A percentile compares a stretch with the other conserved stretches of the same genome.
phyloP scores from a whole-genome alignment of 2,113 vertebrate species.

The Patagioenas fasciata region DNA sequence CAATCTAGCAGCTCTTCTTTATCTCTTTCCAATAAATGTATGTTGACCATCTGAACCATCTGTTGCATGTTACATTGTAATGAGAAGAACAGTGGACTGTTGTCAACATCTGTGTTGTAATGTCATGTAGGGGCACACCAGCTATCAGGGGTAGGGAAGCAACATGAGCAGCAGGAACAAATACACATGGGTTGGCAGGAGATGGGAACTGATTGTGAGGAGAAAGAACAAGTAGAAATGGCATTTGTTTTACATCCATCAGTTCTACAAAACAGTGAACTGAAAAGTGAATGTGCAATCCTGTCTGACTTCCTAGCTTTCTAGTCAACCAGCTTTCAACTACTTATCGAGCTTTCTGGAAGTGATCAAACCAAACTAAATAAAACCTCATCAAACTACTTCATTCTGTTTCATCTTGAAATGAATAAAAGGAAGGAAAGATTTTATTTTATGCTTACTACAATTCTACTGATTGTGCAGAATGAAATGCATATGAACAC shows the following conservation, averaged over 20 bases:
- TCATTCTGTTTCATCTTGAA: background rate
- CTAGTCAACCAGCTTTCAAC: background rate
- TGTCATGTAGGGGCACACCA: background rate
- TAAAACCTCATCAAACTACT: background rate
- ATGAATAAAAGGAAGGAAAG: background rate
- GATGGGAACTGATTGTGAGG: background rate
- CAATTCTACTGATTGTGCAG: background rate
- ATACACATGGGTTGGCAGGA: background rate
- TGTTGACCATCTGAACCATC: constrained; percentile 17
- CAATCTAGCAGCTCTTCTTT: constrained; percentile 2
- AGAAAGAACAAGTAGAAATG: background rate
- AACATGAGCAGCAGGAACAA: background rate
- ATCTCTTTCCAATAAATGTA: constrained; percentile 1
- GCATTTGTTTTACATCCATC: background rate
- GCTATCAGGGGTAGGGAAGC: background rate
- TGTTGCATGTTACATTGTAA: constrained; percentile 1
- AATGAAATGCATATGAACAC: background rate
- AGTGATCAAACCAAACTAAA: background rate
- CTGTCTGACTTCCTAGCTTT: background rate
- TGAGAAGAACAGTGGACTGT: background rate
- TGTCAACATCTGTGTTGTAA: constrained; percentile 23
- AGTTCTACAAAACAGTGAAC: background rate
- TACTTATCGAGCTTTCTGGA: background rate
- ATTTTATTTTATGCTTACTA: background rate
- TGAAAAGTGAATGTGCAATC: background rate